These are phyloP conservation scores for Takifugu rubripes DNA, from an alignment of 2,797 vertebrate genomes.

Conservation along the genomic window DNA sequence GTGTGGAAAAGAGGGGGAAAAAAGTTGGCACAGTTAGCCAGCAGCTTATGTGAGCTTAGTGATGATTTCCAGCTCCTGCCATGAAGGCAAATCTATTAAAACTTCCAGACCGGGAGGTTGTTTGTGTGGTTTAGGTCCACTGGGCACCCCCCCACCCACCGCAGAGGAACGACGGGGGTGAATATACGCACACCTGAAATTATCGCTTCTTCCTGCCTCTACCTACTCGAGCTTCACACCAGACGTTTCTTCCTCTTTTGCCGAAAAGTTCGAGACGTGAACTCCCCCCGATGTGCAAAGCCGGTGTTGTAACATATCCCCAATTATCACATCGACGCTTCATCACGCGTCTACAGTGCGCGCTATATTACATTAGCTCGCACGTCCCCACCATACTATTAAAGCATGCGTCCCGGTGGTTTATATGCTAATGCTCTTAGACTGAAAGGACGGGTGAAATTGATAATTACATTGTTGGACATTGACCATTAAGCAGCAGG, in stretches of 20 bases:
- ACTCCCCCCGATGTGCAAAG: slow-evolving; percentile 10
- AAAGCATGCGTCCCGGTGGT: slow-evolving; percentile 43
- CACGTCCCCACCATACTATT: slow-evolving; percentile 43
- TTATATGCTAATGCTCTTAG: slow-evolving; percentile 51
- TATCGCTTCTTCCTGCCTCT: slow-evolving; percentile 11
- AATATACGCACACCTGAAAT: slow-evolving; percentile 29
- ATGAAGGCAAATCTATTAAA: slow-evolving; percentile 72
- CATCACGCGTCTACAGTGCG: slow-evolving; percentile 32
- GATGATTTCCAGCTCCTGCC: slow-evolving; percentile 58
- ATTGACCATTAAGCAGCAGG: slow-evolving; percentile 46
- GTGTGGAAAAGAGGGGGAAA: slow-evolving; percentile 7
- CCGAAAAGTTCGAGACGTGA: slow-evolving; percentile 18
- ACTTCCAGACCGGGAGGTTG: slow-evolving; percentile 38
- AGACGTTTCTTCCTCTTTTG: slow-evolving; percentile 12
- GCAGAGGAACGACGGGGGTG: slow-evolving; percentile 10
- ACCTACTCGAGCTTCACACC: slow-evolving; percentile 12
- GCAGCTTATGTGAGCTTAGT: slow-evolving; percentile 55
- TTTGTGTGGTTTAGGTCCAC: slow-evolving; percentile 52
- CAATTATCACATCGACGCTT: slow-evolving; percentile 34
- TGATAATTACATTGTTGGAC: slow-evolving; percentile 54
- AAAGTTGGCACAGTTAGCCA: slow-evolving; percentile 46
- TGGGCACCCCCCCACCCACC: slow-evolving; percentile 47
- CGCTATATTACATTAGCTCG: slow-evolving; percentile 39
- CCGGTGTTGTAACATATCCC: slow-evolving; percentile 13
- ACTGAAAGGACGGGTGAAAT: slow-evolving; percentile 55